phyloP scores from a whole-genome alignment of 1,140 invertebrate genomes.

The Drosophila melanogaster region DNA sequence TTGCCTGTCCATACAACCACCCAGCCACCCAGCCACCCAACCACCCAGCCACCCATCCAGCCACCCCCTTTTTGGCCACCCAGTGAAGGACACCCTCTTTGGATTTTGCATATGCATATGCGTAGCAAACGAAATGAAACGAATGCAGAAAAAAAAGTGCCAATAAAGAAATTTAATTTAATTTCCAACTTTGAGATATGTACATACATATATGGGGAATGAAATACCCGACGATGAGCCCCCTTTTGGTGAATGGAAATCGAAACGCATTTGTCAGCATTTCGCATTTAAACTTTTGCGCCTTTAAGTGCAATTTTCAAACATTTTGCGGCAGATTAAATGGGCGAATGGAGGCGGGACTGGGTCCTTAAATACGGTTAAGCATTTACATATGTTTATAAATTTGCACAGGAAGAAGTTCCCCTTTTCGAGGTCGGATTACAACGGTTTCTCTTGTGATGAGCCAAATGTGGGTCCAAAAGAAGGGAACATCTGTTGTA shows the following conservation, averaged over 20 bases:
- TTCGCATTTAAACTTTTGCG: conserved; percentile 71
- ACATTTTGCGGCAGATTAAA: conserved; percentile 64
- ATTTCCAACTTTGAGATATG: conserved; percentile 63
- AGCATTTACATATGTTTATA: conserved; percentile 32
- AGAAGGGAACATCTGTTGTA: background rate
- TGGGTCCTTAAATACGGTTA: background rate
- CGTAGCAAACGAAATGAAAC: conserved; percentile 51
- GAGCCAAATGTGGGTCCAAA: background rate
- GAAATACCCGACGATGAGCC: background rate
- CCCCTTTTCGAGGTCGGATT: background rate
- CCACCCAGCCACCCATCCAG: background rate
- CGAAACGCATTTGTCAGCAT: conserved; percentile 76
- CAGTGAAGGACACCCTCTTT: conserved; percentile 7
- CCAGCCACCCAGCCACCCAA: background rate
- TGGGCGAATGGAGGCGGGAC: conserved; percentile 9
- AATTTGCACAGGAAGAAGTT: conserved; percentile 11
- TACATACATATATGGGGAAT: too few relatives aligned
- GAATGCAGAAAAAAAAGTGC: conserved; percentile 51
- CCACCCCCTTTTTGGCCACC: background rate
- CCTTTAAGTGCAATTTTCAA: conserved; percentile 61
- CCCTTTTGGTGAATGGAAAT: conserved; percentile 20
- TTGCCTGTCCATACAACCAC: conserved; percentile 40
- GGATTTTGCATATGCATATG: conserved; percentile 60
- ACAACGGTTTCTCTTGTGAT: background rate
- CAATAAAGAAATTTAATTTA: conserved; percentile 81